Evolutionary conservation across 2,113 vertebrate genomes (phyloP), one percentile per base, ranked within the genome.

Genomic region (Bombycilla garrulus): DNA sequence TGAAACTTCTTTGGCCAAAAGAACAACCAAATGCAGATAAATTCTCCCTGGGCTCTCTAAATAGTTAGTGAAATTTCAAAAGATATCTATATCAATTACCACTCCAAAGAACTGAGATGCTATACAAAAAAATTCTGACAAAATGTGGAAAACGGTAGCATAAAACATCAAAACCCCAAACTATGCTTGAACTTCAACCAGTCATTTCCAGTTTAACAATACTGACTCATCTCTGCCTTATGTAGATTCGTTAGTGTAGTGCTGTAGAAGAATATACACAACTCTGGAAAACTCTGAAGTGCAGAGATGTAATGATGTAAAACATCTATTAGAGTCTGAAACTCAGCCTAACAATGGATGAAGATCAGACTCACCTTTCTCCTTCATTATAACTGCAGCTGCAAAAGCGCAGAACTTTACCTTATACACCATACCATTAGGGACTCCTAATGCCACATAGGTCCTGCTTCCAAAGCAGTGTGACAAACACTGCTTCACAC

Each of bases 151-250:
- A 88, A 86, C 5, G 23, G 71, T 26, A 70, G 38, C 47, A 54
- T 44, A 44, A 44, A 82, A 71, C 38, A 66, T 51, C 60, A 81
- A 61, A 15, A 16, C 6, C 12, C 64, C 15, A 28, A 91, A 70
- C 38, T 48, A 42, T 6, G 16, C 58, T 65, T 86, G 42, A 70
- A 36, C 57, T 79, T 74, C 60, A 82, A 73, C 73, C 64, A 65
- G 79, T 67, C 54, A n/a, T 67, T 91, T 93, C 88, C 93, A 93
- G 76, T 84, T 86, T 42, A 81, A 88, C 77, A 81, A 44, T 8
- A 35, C 22, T 36, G 45, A 44, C 50, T 79, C 56, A 26, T 26
- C 51, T 44, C 71, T 13, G 5, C 70, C 38, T 33, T 31, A 11
- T 1, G 26, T 5, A 50, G 50, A 65, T 45, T 60, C 57, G 42